Evolutionary conservation across 2,797 vertebrate species (phyloP).

Genomic region (Acanthurus leucopareius): DNA sequence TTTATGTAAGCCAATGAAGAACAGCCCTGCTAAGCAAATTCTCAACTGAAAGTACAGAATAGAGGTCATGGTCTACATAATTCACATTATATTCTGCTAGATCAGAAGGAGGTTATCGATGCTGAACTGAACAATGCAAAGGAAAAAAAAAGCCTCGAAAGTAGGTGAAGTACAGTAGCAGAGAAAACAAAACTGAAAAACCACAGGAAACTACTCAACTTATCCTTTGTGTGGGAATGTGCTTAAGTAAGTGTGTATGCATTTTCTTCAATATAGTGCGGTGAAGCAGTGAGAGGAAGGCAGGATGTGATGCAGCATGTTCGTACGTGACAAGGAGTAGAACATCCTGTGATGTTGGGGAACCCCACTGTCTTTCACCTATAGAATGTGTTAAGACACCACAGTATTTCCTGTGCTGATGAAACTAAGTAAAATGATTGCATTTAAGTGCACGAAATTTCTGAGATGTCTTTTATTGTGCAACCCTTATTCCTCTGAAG

Average conservation of each 20-base stretch:
- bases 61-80: slow-evolving; percentile 31
- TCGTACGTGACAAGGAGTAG: slow-evolving; percentile 11
- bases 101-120: slow-evolving; percentile 35
- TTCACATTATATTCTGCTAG: slow-evolving; percentile 3
- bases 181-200: slow-evolving; percentile 78
- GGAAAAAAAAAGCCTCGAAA: slow-evolving; percentile 69
- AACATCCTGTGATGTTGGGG: slow-evolving; percentile 72
- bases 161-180: slow-evolving; percentile 64
- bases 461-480: neutral
- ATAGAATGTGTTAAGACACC: slow-evolving; percentile 1
- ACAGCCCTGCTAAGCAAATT: slow-evolving; percentile 18
- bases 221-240: slow-evolving; percentile 59
- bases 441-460: slow-evolving; percentile 14
- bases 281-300: slow-evolving; percentile 70
- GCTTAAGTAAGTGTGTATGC: slow-evolving; percentile 8
- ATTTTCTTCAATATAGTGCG: slow-evolving; percentile 52
- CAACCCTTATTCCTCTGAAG: slow-evolving; percentile 12
- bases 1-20: slow-evolving; percentile 22
- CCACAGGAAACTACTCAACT: slow-evolving; percentile 69
- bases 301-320: slow-evolving; percentile 76
- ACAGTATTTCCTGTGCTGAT: slow-evolving; percentile 48
- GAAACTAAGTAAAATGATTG: neutral
- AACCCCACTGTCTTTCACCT: slow-evolving; percentile 65
- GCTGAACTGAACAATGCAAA: slow-evolving; percentile 21
- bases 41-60: slow-evolving; percentile 9